Base-by-base conservation (phyloP, 2,113 vertebrate species). In the Dromaius novaehollandiae region DNA sequence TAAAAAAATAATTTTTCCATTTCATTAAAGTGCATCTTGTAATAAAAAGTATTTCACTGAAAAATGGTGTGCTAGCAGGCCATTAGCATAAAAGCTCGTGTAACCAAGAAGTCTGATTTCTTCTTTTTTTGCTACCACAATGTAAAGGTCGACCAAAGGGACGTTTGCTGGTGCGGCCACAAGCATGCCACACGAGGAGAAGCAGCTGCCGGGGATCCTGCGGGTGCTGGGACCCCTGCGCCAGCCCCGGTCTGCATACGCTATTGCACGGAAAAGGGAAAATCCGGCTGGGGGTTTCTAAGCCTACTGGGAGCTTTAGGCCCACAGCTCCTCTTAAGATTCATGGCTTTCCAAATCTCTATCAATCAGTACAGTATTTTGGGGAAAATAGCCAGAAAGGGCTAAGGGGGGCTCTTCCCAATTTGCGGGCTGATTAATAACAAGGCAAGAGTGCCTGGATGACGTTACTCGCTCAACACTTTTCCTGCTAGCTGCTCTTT, bases 181-280 rank as follows among this genome's bases (percentile, higher is more conserved):
- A 60, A 77, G 42, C 30, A 13, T 6, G 5, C 53, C 13, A 13
- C 20, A 50, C 11, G 38, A 56, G 42, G 36, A 40, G 71, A 38
- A 40, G 20, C 21, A 75, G 36, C n/a, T 42, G 53, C 36, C 53
- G 26, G 11, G 16, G 46, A 30, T 24, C 30, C 13, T n/a, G 36
- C 63, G 22, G n/a, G 36, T 18, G 7, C 56, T 22, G 68, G 53
- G 66, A 34, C 22, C 11, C 38, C 82, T 89, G 86, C 95, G 88
- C 89, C 34, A 73, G 83, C 93, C 92, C 64, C 73, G 71, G 86
- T 93, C 79, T 92, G 70, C 75, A 79, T 55, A 24, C 36, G 36
- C 75, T 90, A 92, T 76, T 82, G 82, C 1, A 7, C 12, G 79
- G 51, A 82, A 55, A 22, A 71, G 36, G 21, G 34, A 61, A 36